Conservation (phyloP, 2,113 vertebrate species). For the Cheirogaleus medius region DNA sequence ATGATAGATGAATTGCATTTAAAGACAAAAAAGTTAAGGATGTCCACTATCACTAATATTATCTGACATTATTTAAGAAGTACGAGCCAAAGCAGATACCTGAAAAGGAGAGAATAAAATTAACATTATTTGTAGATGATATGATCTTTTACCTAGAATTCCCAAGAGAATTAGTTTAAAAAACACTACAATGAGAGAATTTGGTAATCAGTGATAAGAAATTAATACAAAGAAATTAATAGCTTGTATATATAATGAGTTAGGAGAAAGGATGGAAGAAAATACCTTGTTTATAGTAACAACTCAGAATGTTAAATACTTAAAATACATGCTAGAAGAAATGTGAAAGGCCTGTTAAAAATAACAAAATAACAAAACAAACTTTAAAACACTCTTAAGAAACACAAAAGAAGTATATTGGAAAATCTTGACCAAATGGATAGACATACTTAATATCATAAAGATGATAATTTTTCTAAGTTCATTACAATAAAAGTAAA, state of each 20-base stretch:
- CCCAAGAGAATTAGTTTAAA: background rate
- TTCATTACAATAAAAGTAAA: background rate
- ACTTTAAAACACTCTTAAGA: background rate
- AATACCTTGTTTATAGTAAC: background rate
- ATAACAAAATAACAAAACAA: background rate
- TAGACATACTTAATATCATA: background rate
- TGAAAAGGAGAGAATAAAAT: background rate
- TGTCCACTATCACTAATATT: background rate
- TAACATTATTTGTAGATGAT: background rate
- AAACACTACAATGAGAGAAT: background rate
- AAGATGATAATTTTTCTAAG: background rate
- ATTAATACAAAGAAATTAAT: conserved; percentile 17
- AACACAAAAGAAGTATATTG: background rate
- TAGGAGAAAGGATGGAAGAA: background rate
- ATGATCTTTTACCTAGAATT: background rate
- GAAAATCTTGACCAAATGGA: background rate
- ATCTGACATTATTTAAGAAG: background rate
- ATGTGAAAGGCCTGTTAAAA: background rate
- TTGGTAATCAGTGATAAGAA: background rate
- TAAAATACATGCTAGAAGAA: background rate
- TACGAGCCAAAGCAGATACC: background rate
- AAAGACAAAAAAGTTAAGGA: background rate
- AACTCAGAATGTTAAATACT: background rate
- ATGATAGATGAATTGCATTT: background rate
- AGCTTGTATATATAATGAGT: background rate